Percentiles rank a stretch among this genome's conserved stretches.
These are phyloP conservation scores for Embiotoca jacksoni DNA, from an alignment of 2,113 vertebrate genomes.

Conservation along the genomic window DNA sequence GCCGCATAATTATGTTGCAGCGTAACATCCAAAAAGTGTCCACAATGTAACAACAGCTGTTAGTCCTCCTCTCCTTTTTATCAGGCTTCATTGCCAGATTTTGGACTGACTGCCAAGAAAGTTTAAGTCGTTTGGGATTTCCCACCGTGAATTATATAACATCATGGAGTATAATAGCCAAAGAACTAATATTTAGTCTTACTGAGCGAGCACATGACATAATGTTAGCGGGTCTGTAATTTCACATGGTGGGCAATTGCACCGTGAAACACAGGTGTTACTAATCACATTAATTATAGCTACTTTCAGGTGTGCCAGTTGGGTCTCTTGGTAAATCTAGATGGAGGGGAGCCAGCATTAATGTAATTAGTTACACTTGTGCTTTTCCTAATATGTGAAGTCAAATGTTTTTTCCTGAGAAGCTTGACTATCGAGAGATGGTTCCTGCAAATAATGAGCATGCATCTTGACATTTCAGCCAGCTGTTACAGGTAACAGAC, in stretches of 20 bases:
- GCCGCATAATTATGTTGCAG: too few species aligned
- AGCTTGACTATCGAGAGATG: background rate
- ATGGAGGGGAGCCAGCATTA: background rate
- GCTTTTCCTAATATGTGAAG: background rate
- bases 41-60: too few species aligned
- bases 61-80: too few species aligned
- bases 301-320: constrained; percentile 6
- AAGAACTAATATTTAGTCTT: background rate
- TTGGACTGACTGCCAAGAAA: too few species aligned
- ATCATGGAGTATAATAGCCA: background rate
- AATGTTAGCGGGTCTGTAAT: background rate
- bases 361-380: background rate
- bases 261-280: constrained; percentile 14
- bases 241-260: background rate
- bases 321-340: background rate
- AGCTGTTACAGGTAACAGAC: background rate
- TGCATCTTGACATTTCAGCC: background rate
- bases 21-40: too few species aligned
- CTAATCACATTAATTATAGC: constrained; percentile 2
- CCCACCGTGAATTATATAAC: too few species aligned
- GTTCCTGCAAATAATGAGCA: background rate
- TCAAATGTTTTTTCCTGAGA: background rate
- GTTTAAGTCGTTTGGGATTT: too few species aligned
- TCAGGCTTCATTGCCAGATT: too few species aligned
- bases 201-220: background rate